phyloP scores from a whole-genome alignment of 2,888 invertebrate species.

The Chloromyia formosa region DNA sequence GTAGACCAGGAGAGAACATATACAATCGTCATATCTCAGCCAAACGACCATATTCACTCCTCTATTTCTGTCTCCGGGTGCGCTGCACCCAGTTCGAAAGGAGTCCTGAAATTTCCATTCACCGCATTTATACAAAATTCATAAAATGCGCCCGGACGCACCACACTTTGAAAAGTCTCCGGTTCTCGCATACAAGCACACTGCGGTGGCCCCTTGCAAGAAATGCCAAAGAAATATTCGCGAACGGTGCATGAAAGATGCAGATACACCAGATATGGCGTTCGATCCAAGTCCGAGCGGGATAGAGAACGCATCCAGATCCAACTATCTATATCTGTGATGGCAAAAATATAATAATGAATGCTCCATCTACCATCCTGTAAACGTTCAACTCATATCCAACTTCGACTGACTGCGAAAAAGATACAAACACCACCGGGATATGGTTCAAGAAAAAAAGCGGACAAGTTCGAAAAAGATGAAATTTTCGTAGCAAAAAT shows the following conservation, averaged over 20 bases:
- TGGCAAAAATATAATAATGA: constrained; percentile 43
- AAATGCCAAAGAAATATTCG: constrained; percentile 14
- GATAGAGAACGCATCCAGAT: background rate
- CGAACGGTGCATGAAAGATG: background rate
- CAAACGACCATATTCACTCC: constrained; percentile 30
- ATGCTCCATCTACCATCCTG: constrained; percentile 34
- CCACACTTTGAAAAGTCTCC: background rate
- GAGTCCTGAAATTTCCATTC: constrained; percentile 20
- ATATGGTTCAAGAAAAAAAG: constrained; percentile 4
- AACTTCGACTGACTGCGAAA: too few relatives aligned
- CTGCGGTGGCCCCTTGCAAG: constrained; percentile 1
- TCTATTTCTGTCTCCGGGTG: background rate
- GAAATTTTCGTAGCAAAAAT: constrained; percentile 46
- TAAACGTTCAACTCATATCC: constrained; percentile 17
- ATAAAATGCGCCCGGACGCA: constrained; percentile 37
- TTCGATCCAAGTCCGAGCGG: background rate
- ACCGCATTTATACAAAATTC: constrained; percentile 37
- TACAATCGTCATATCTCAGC: constrained; percentile 36
- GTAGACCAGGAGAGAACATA: constrained; percentile 8
- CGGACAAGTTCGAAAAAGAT: constrained; percentile 42
- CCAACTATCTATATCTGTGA: background rate
- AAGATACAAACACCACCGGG: too few relatives aligned
- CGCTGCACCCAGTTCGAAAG: constrained; percentile 26
- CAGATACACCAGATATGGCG: too few relatives aligned
- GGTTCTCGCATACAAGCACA: background rate